Evolutionary conservation across 2,888 invertebrate genomes (phyloP), one percentile per base, ranked within the genome.

Genomic region (Anaspis maculata): DNA sequence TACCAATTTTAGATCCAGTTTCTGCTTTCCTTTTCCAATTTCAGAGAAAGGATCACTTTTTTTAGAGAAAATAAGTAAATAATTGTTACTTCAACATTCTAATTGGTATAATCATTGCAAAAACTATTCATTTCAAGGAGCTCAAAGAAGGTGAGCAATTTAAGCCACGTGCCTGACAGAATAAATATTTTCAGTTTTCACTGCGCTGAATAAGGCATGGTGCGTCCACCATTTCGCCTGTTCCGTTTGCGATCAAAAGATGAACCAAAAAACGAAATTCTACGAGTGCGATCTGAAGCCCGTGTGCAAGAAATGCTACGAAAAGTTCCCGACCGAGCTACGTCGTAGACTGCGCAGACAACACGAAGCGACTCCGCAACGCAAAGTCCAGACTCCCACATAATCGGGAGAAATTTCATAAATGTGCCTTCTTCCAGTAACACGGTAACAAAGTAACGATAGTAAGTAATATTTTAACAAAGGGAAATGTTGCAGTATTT

Each of bases 201-300:
- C 92, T 43, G 96, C 97, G 22, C 70, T 97, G 61, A 96, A 97
- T 70, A 98, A 98, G 70, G 92, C 95, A 25, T 99, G 97, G 97
- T 98, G 97, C 67, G 90, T 92, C 31, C 88, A 96, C 64, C 98
- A 98, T 69, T 99, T 99, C 67, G 89, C 95, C 30, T 98, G 98
- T 67, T 84, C 92, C 3, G 79, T 95, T 45, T 98, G 98, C 69
- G 97, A 99, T 68, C 83, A 85, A 55, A 87, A 95, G 56, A 83
- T 94, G 75, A 91, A 85, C 59, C 91, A 94, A 49, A 92, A 94
- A 69, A 89, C 94, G 24, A 98, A 98, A 69, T 98, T 99, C 71
- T 98, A 94, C 67, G 98, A 98, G 69, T 91, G 94, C 66, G 98
- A 98, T 69, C 79, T 96, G 69, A 90, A 94, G 58, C 98, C 98